phyloP scores from a whole-genome alignment of 2,797 vertebrate species.

The Phoebastria nigripes region DNA sequence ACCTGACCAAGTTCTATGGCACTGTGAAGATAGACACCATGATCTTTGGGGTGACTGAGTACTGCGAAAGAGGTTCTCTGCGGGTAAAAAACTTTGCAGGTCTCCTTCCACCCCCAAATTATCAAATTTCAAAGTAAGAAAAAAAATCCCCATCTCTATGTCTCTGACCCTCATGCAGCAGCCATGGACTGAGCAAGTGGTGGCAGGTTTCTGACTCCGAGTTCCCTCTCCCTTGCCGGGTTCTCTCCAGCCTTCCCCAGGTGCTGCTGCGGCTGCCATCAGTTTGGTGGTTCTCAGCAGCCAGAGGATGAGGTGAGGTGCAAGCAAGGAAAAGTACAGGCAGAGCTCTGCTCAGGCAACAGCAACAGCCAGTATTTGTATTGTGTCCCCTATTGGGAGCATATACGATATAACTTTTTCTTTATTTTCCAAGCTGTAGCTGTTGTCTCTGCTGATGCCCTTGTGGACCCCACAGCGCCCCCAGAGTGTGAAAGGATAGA shows the following conservation, averaged over 20 bases:
- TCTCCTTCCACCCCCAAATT: not conserved
- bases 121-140: not conserved
- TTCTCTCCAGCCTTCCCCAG: not conserved
- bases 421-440: not conserved
- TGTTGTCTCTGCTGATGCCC: not conserved
- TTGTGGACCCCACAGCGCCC: not conserved
- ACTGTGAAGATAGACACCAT: conserved; percentile 88
- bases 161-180: not conserved
- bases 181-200: not conserved
- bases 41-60: conserved; percentile 91
- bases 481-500: not conserved
- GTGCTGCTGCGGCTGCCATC: not conserved
- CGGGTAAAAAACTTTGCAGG: conserved; percentile 80
- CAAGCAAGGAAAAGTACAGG: not conserved
- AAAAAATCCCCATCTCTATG: not conserved
- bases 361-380: not conserved
- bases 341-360: not conserved
- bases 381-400: not conserved
- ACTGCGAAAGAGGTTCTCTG: conserved; percentile 92
- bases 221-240: not conserved
- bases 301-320: not conserved
- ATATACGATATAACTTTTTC: not conserved
- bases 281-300: not conserved
- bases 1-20: conserved; percentile 97
- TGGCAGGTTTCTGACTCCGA: not conserved